Evolutionary conservation across 2,888 invertebrate genomes (phyloP).

Genomic region (Glyphotaelius pellucidus): DNA sequence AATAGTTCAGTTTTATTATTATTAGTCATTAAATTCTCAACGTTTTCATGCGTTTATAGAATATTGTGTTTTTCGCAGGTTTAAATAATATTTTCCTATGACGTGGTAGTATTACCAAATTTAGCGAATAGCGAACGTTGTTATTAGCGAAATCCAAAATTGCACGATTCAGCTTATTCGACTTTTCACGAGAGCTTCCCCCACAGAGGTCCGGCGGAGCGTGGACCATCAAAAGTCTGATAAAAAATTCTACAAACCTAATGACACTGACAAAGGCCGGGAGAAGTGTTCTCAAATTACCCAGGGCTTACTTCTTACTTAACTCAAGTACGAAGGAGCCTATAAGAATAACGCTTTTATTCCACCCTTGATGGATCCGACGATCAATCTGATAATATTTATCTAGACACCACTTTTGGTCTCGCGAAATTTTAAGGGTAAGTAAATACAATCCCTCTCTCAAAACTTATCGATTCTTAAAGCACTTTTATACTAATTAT

Average conservation of each 20-base stretch:
- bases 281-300: slow-evolving; percentile 24
- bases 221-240: neutral
- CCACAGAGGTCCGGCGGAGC: neutral
- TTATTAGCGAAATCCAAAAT: neutral
- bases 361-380: neutral
- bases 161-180: neutral
- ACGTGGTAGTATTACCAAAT: neutral
- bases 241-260: slow-evolving; percentile 33
- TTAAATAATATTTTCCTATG: neutral
- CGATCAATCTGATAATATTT: slow-evolving; percentile 2
- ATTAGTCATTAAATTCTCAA: too few species aligned
- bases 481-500: neutral
- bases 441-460: neutral
- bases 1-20: too few species aligned
- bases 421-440: neutral
- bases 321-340: neutral
- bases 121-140: neutral
- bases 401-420: neutral
- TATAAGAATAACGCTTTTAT: neutral
- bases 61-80: neutral
- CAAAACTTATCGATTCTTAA: neutral
- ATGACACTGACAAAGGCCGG: slow-evolving; percentile 25
- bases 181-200: neutral
- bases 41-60: neutral
- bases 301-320: neutral